These are phyloP conservation scores for Molanna angustata DNA, from an alignment of 2,888 invertebrate species.

Conservation along the genomic window DNA sequence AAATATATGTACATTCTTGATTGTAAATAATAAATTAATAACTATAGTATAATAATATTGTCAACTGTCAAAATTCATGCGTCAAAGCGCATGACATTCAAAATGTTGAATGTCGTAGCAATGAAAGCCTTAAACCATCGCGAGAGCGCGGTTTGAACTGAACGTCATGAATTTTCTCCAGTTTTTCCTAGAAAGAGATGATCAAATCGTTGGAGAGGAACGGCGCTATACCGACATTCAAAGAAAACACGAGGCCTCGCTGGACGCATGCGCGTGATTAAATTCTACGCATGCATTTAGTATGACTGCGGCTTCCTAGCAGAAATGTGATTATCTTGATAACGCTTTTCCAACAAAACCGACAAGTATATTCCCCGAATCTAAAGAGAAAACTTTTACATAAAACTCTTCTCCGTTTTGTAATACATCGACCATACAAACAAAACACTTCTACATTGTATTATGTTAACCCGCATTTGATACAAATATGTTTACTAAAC, in stretches of 20 bases:
- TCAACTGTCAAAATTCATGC: background rate
- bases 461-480: too few species aligned
- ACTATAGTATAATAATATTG: too few species aligned
- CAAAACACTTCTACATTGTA: too few species aligned
- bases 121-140: slow-evolving; percentile 12
- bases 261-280: slow-evolving; percentile 19
- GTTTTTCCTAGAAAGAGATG: slow-evolving; percentile 17
- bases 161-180: slow-evolving; percentile 19
- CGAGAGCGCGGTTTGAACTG: slow-evolving; percentile 29
- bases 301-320: slow-evolving; percentile 33
- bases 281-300: slow-evolving; percentile 34
- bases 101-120: background rate
- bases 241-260: slow-evolving; percentile 21
- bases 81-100: background rate
- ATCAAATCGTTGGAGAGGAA: slow-evolving; percentile 4
- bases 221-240: slow-evolving; percentile 19
- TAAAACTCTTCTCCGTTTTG: too few species aligned
- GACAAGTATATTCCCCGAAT: too few species aligned
- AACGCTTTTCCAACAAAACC: too few species aligned
- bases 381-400: too few species aligned
- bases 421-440: too few species aligned
- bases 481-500: too few species aligned
- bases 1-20: too few species aligned
- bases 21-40: too few species aligned
- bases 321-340: too few species aligned